Percentiles rank a stretch among this genome's conserved stretches.
These are phyloP conservation scores for Papilio polyxenes DNA, from an alignment of 1,140 invertebrate species.

Conservation along the genomic window DNA sequence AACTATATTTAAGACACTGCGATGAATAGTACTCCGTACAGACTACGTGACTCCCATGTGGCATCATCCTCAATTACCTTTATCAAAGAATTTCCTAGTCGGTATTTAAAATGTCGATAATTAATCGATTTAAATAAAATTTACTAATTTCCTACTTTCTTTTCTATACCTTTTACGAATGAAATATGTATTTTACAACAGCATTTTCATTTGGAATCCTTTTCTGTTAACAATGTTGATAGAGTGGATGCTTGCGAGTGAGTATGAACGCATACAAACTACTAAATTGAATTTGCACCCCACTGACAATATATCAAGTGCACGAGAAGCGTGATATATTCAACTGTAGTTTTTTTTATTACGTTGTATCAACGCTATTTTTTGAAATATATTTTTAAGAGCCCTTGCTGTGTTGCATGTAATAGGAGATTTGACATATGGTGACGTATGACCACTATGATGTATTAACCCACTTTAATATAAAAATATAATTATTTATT, in stretches of 20 bases:
- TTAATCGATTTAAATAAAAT: too few relatives aligned
- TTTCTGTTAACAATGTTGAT: conserved; percentile 6
- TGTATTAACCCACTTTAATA: too few relatives aligned
- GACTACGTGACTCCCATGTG: too few relatives aligned
- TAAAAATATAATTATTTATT: too few relatives aligned
- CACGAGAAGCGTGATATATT: conserved; percentile 2
- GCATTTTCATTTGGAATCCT: neutral
- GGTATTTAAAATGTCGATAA: too few relatives aligned
- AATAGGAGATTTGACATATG: too few relatives aligned
- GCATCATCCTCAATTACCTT: too few relatives aligned
- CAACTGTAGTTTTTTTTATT: neutral
- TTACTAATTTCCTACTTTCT: neutral
- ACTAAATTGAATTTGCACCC: conserved; percentile 6
- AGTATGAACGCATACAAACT: neutral
- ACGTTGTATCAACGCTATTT: neutral
- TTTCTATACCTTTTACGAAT: neutral
- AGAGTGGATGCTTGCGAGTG: conserved; percentile 7
- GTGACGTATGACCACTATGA: too few relatives aligned
- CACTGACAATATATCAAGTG: conserved; percentile 18
- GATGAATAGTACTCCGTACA: too few relatives aligned
- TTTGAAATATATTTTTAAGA: neutral
- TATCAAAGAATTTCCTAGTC: too few relatives aligned
- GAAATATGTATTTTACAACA: neutral
- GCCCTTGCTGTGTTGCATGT: neutral
- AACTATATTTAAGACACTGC: too few relatives aligned